Conservation (phyloP, 2,113 vertebrate species). For the Cavia porcellus region DNA sequence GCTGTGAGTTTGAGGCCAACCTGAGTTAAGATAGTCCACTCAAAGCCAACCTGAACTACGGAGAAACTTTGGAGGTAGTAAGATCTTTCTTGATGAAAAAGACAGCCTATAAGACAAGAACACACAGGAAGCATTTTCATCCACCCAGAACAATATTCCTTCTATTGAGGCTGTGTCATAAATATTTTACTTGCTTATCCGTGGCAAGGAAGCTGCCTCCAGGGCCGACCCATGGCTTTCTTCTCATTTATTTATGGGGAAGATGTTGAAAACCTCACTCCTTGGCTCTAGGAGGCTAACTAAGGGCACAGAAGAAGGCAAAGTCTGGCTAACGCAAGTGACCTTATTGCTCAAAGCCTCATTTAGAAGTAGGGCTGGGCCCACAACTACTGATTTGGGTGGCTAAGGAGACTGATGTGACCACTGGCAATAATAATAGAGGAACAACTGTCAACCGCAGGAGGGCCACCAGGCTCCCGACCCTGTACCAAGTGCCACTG, state of each 20-base stretch:
- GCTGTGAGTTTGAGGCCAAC: background rate
- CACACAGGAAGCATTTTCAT: background rate
- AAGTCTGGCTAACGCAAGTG: background rate
- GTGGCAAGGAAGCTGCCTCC: background rate
- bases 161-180: slow-evolving; percentile 43
- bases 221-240: background rate
- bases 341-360: background rate
- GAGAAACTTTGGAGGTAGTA: background rate
- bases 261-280: background rate
- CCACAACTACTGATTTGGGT: background rate
- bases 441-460: fast-evolving
- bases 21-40: background rate
- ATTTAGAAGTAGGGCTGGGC: background rate
- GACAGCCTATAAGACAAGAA: background rate
- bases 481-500: background rate
- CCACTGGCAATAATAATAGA: too few species aligned
- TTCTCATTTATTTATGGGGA: slow-evolving; percentile 27
- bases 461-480: background rate
- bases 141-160: slow-evolving; percentile 53
- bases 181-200: slow-evolving; percentile 64
- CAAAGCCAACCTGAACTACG: background rate
- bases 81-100: slow-evolving; percentile 64
- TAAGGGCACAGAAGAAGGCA: background rate
- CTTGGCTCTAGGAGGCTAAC: background rate
- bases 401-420: too few species aligned